These are phyloP conservation scores for Caerostris darwini DNA, from an alignment of 1,140 invertebrate genomes.

Conservation along the genomic window DNA sequence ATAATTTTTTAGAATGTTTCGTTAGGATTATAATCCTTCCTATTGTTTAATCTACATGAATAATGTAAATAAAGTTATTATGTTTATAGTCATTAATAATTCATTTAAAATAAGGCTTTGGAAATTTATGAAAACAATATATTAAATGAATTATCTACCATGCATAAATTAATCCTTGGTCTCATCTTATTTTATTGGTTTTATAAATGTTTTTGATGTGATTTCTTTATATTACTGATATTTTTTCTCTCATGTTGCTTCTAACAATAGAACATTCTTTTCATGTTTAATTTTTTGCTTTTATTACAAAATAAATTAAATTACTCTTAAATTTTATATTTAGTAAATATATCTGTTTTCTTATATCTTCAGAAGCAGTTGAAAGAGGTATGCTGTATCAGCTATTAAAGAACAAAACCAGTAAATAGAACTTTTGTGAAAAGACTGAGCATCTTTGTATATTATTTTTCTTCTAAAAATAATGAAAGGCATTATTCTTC, in stretches of 20 bases:
- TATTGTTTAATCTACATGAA: no score
- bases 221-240: background rate
- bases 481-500: constrained; percentile 51
- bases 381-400: constrained; percentile 74
- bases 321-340: background rate
- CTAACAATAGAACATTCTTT: background rate
- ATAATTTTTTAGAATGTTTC: no score
- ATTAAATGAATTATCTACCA: no score
- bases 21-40: no score
- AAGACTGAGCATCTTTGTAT: background rate
- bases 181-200: background rate
- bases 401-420: constrained; percentile 72
- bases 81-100: no score
- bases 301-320: background rate
- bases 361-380: constrained; percentile 12
- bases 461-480: constrained; percentile 46
- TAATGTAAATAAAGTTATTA: no score
- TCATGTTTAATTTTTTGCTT: background rate
- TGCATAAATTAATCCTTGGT: no score
- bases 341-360: background rate
- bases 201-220: background rate
- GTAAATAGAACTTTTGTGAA: constrained; percentile 53
- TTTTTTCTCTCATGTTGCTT: background rate
- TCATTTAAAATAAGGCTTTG: no score
- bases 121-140: no score